These are phyloP conservation scores for Oscheius sp. DNA, from an alignment of 1,140 invertebrate genomes.

Conservation along the genomic window DNA sequence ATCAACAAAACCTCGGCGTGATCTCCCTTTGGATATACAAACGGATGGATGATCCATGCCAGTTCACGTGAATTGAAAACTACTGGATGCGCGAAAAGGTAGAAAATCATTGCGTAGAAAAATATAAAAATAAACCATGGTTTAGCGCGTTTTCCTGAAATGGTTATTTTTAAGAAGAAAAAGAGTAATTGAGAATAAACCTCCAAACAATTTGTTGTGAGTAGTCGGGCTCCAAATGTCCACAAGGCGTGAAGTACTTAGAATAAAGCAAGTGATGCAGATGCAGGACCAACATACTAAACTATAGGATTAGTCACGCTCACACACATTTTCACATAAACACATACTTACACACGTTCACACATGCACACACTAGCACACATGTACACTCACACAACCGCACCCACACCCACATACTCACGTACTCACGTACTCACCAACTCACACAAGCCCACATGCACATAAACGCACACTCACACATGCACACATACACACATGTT, in stretches of 20 bases:
- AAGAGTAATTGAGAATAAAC: background rate
- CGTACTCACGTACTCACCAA: too few species aligned
- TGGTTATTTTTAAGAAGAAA: too few species aligned
- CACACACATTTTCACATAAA: too few species aligned
- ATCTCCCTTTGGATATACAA: background rate
- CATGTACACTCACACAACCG: too few species aligned
- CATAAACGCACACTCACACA: too few species aligned
- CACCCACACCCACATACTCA: too few species aligned
- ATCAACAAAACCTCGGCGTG: too few species aligned
- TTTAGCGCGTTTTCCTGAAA: background rate
- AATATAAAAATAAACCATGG: background rate
- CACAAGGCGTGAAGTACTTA: background rate
- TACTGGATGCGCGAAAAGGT: background rate
- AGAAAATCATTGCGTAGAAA: background rate
- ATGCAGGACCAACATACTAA: background rate
- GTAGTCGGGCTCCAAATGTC: background rate
- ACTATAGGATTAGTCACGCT: too few species aligned
- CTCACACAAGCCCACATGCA: too few species aligned
- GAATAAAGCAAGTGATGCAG: background rate
- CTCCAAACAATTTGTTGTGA: background rate
- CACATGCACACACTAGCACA: too few species aligned
- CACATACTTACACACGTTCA: too few species aligned
- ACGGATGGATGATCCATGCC: background rate
- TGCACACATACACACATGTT: too few species aligned
- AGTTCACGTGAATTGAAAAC: slow-evolving; percentile 1